Evolutionary conservation across 2,888 invertebrate genomes (phyloP), one percentile per base, ranked within the genome.

Genomic region (Oxystoma pomonae): DNA sequence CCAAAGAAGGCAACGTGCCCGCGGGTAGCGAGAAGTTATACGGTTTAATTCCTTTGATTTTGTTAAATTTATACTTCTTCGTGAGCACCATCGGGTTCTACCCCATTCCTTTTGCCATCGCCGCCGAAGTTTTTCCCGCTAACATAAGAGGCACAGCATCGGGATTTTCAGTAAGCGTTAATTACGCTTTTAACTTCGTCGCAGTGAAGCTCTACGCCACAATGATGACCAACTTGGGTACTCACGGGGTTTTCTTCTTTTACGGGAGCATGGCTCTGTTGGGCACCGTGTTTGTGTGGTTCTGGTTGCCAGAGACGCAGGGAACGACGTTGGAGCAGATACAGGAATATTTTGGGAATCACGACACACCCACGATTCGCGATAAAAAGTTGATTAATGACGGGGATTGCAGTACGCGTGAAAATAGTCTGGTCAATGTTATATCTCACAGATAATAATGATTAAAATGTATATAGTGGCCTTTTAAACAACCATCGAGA

Each of bases 51-150:
- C 84, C 85, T 0, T 74, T 83, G 0, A 52, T 79, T 1, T 75
- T 82, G 16, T 71, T 86, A 1, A 70, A 84, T 7, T 67, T 78
- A 55, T 84, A 83, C 68, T 83, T 85, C 63, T 80, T 84, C 62
- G 77, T 80, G 17, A 83, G 83, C 62, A 83, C 84, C 0, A 63
- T 85, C 0, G 86, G 85, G 0, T 84, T 84, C 67, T 73, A 84
- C n/a, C 82, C 83, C 0, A 69, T 86, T 1, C 86, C 86, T 0
- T 86, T 84, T 71, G 84, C 85, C 0, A 81, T 86, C 82, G 74
- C 84, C 0, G 84, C 84, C 1, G 85, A 86, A 69, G 77, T 85
- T 3, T 85, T 82, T 67, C 85, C 85, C 0, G 69, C 80, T 9
- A 81, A 82, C 59, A 81, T 85, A 0, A 80, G 84, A 22, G 85